Base-by-base conservation (phyloP, 2,797 vertebrate species). In the Sebastes minor region DNA sequence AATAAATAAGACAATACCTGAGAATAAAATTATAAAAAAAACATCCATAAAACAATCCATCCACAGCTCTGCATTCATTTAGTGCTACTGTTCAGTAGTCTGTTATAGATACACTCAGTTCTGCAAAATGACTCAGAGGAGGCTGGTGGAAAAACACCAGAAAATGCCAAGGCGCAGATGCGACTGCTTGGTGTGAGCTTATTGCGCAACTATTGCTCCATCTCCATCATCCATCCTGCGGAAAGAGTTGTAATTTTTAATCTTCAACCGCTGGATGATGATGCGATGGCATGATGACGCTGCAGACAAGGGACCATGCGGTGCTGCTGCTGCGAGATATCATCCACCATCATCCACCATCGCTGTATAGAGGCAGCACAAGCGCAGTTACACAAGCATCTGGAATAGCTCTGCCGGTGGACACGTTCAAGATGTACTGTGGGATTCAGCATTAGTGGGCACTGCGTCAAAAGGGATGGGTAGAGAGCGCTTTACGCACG, bases 401-500 rank as follows among this genome's bases (percentile, higher is more conserved):
- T 68, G 65, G 60, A 33, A 68, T 56, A 25, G 65, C 46, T 71
- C 69, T 33, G 61, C 64, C 18, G 23, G 7, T 6, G 60, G 32
- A 74, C 60, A 74, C 59, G 57, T 35, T 52, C 28, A 63, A 27
- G 30, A 28, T 35, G 61, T 12, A 16, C 20, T 12, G 10, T 22
- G 53, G 56, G 67, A 28, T 42, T 55, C 16, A 78, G 56, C 76
- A 57, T 79, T 65, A 64, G 77, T 70, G 86, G 90, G 64, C 86
- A 93, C 93, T 95, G 94, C 94, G 93, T 94, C 93, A 95, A 95
- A 93, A 72, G 49, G 84, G 81, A 88, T 70, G 73, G 65, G 76
- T 8, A 14, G 13, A 42, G 82, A 89, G 74, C 83, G 87, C 90
- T 90, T 83, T 83, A 86, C 89, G 88, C 85, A 85, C 32, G 75